Conservation (phyloP, 2,888 invertebrate genomes). For the Colletes collaris region DNA sequence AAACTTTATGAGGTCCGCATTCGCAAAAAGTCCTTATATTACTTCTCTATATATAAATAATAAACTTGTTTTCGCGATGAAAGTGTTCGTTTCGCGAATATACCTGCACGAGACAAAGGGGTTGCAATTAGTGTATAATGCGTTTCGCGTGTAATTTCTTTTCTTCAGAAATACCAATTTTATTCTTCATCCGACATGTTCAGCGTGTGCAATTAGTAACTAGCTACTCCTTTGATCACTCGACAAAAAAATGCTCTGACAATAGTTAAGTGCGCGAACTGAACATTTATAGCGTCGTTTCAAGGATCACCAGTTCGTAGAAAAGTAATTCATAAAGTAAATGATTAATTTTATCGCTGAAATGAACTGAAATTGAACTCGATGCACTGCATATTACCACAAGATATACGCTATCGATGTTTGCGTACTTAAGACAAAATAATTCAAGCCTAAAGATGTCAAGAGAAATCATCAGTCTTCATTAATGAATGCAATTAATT, state of each 20-base stretch:
- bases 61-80: constrained; percentile 33
- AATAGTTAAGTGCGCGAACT: background rate
- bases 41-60: constrained; percentile 59
- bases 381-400: too few relatives aligned
- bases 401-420: too few relatives aligned
- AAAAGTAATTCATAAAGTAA: too few relatives aligned
- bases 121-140: constrained; percentile 1
- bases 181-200: background rate
- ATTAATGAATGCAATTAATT: too few relatives aligned
- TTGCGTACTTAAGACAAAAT: too few relatives aligned
- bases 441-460: too few relatives aligned
- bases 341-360: too few relatives aligned
- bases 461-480: too few relatives aligned
- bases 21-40: constrained; percentile 53
- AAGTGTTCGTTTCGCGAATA: background rate
- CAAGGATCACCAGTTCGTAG: too few relatives aligned
- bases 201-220: background rate
- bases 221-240: background rate
- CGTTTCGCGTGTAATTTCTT: constrained; percentile 7
- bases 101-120: background rate
- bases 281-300: too few relatives aligned
- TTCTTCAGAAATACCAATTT: background rate
- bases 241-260: background rate
- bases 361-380: too few relatives aligned
- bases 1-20: constrained; percentile 62